phyloP scores from a whole-genome alignment of 2,113 vertebrate species.

The Xyrauchen texanus region DNA sequence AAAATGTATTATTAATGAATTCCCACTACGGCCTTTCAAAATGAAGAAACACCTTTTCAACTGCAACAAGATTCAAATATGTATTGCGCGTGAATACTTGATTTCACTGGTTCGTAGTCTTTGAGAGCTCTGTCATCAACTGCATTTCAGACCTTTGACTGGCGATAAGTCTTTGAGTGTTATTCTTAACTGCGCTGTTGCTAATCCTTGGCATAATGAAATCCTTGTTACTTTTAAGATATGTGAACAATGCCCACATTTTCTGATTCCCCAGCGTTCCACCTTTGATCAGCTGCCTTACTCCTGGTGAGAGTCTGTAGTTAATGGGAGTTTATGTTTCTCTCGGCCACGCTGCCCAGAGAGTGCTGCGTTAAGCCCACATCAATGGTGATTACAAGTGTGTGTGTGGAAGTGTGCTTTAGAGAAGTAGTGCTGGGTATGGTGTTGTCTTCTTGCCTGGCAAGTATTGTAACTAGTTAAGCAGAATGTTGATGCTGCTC shows the following conservation, averaged over 20 bases:
- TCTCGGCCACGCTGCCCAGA: constrained; percentile 51
- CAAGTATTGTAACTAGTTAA: constrained; percentile 16
- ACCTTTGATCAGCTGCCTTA: constrained; percentile 55
- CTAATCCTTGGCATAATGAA: constrained; percentile 56
- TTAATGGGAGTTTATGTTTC: constrained; percentile 56
- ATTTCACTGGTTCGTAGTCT: not conserved
- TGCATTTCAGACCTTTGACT: constrained; percentile 5
- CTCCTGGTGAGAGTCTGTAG: constrained; percentile 37
- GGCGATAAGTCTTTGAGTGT: constrained; percentile 12
- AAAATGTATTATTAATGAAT: too few species aligned
- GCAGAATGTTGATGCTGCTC: too few species aligned
- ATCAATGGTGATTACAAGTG: constrained; percentile 51
- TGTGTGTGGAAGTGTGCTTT: constrained; percentile 42
- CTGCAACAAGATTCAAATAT: not conserved
- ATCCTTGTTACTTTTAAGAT: constrained; percentile 50
- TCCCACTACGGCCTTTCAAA: too few species aligned
- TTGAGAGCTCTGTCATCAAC: constrained; percentile 5
- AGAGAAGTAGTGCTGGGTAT: constrained; percentile 13
- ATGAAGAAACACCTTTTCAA: too few species aligned
- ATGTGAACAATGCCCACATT: constrained; percentile 50
- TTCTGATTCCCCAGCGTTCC: constrained; percentile 47
- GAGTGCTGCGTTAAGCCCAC: constrained; percentile 54
- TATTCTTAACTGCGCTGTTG: constrained; percentile 37
- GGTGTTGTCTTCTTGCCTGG: constrained; percentile 21
- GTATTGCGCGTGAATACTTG: not conserved